Conservation (phyloP, 2,888 invertebrate species). For the Tinea trinotella region DNA sequence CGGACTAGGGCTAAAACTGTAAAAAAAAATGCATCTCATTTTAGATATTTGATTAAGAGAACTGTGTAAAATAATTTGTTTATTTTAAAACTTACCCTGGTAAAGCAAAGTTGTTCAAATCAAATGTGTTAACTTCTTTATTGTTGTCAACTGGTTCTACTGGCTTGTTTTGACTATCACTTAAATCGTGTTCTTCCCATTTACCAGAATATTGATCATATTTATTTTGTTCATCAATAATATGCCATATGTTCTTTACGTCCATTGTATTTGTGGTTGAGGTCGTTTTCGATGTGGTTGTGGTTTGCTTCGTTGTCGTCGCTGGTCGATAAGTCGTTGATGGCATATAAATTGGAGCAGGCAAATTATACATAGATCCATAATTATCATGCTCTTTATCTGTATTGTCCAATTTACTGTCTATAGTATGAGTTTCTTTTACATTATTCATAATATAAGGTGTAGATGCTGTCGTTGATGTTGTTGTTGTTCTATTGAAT, state of each 20-base stretch:
- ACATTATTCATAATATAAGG: not conserved
- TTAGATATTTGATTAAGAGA: no score
- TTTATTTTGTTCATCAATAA: conserved; percentile 56
- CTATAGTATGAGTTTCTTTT: not conserved
- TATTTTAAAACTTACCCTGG: conserved; percentile 44
- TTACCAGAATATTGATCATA: conserved; percentile 37
- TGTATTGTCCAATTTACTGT: not conserved
- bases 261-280: conserved; percentile 41
- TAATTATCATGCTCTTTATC: conserved; percentile 25
- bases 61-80: not conserved
- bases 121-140: conserved; percentile 24
- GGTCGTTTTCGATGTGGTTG: conserved; percentile 30
- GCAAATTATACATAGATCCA: conserved; percentile 38
- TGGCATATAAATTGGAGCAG: conserved; percentile 38
- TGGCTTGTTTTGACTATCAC: conserved; percentile 27
- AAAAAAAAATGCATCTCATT: conserved; percentile 26
- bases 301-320: conserved; percentile 24
- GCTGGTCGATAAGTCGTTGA: conserved; percentile 25
- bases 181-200: conserved; percentile 49
- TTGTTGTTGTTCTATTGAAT: conserved; percentile 23
- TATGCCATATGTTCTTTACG: conserved; percentile 60
- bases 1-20: conserved; percentile 51
- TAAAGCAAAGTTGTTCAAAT: conserved; percentile 49
- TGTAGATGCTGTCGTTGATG: not conserved
- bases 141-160: conserved; percentile 20